Conservation (phyloP, 2,797 vertebrate genomes). For the Fundulus diaphanus region DNA sequence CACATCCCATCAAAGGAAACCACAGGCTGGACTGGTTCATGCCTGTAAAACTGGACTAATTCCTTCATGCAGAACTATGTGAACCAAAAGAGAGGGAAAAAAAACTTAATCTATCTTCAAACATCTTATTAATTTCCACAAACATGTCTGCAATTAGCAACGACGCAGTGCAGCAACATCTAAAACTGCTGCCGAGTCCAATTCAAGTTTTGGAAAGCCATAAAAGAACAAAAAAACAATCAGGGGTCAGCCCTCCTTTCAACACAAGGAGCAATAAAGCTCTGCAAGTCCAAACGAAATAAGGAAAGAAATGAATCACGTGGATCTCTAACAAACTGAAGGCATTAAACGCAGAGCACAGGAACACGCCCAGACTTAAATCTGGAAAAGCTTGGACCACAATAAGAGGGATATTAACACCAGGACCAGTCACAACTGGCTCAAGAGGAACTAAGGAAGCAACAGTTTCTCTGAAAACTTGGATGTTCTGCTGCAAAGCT, state of each 20-base stretch:
- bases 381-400: slow-evolving; percentile 3
- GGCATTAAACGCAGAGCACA: background rate
- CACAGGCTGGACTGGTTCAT: background rate
- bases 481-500: background rate
- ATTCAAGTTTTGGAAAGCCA: background rate
- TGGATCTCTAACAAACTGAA: background rate
- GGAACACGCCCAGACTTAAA: slow-evolving; percentile 5
- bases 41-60: slow-evolving; percentile 2
- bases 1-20: background rate
- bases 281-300: background rate
- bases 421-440: background rate
- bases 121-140: background rate
- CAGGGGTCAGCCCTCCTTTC: background rate
- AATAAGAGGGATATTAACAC: background rate
- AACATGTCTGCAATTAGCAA: background rate
- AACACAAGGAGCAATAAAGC: background rate
- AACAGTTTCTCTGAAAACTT: background rate
- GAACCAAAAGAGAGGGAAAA: background rate
- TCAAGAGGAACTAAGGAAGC: background rate
- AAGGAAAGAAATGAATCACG: slow-evolving; percentile 1
- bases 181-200: background rate
- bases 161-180: background rate
- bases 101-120: too few relatives aligned
- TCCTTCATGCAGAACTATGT: background rate
- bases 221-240: slow-evolving; percentile 1